Evolutionary conservation across 1,140 invertebrate genomes (phyloP).

Genomic region (Mya arenaria): DNA sequence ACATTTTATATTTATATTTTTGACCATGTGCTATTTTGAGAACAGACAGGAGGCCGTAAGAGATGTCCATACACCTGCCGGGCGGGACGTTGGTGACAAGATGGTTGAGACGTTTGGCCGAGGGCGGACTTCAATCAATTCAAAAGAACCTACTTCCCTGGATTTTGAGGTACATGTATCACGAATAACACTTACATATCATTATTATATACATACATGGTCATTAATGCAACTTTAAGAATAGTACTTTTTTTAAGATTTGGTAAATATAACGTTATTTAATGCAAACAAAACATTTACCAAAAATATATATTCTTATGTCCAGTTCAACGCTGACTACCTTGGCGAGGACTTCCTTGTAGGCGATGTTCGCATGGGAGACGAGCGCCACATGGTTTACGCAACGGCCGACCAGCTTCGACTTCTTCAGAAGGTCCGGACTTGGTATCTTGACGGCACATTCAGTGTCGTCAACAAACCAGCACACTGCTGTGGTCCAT

Average conservation of each 20-base stretch:
- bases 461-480: too few species aligned
- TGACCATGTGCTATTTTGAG: neutral
- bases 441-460: too few species aligned
- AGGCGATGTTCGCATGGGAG: too few species aligned
- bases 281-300: neutral
- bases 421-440: too few species aligned
- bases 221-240: too few species aligned
- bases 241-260: neutral
- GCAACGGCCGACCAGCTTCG: neutral
- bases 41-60: constrained; percentile 3
- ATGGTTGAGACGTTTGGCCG: constrained; percentile 11
- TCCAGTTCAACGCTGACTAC: neutral
- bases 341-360: neutral
- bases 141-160: neutral
- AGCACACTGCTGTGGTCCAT: too few species aligned
- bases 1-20: neutral
- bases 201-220: neutral
- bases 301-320: too few species aligned
- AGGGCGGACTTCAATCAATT: neutral
- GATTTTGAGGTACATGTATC: neutral
- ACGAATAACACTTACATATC: too few species aligned
- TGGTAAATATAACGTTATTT: neutral
- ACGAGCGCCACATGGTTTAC: too few species aligned
- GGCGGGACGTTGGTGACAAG: constrained; percentile 9
- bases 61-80: neutral